Conservation (phyloP, 2,888 invertebrate genomes). For the Bombylius discolor region DNA sequence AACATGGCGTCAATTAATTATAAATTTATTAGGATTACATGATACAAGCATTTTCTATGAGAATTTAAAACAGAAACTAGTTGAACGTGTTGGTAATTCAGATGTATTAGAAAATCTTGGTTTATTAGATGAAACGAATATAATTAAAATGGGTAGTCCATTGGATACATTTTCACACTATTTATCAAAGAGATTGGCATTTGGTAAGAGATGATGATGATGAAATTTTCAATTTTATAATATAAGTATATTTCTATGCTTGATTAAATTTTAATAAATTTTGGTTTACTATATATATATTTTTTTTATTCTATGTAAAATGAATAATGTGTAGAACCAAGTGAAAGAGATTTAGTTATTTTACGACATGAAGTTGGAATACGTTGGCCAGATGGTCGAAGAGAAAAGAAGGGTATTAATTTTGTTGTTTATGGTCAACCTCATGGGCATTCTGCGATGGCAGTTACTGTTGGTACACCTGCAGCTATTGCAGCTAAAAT, state of each 20-base stretch:
- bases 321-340: slow-evolving; percentile 37
- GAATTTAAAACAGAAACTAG: slow-evolving; percentile 72
- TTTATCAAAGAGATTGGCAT: slow-evolving; percentile 64
- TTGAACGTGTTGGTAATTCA: slow-evolving; percentile 65
- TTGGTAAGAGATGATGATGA: slow-evolving; percentile 41
- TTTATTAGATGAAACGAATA: slow-evolving; percentile 65
- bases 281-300: no score
- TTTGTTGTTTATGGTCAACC: slow-evolving; percentile 82
- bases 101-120: slow-evolving; percentile 78
- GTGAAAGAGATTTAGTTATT: slow-evolving; percentile 88
- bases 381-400: slow-evolving; percentile 75
- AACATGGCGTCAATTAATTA: slow-evolving; percentile 86
- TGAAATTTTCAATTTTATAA: not conserved
- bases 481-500: slow-evolving; percentile 95
- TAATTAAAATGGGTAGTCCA: slow-evolving; percentile 74
- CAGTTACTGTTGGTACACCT: slow-evolving; percentile 81
- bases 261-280: no score
- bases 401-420: slow-evolving; percentile 70
- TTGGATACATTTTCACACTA: slow-evolving; percentile 88
- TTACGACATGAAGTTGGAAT: slow-evolving; percentile 88
- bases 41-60: slow-evolving; percentile 84
- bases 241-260: no score
- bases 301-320: no score
- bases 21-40: slow-evolving; percentile 69
- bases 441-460: slow-evolving; percentile 87